Evolutionary conservation across 2,888 invertebrate genomes (phyloP), one percentile per base, ranked within the genome.

Genomic region (Tipula confusa): DNA sequence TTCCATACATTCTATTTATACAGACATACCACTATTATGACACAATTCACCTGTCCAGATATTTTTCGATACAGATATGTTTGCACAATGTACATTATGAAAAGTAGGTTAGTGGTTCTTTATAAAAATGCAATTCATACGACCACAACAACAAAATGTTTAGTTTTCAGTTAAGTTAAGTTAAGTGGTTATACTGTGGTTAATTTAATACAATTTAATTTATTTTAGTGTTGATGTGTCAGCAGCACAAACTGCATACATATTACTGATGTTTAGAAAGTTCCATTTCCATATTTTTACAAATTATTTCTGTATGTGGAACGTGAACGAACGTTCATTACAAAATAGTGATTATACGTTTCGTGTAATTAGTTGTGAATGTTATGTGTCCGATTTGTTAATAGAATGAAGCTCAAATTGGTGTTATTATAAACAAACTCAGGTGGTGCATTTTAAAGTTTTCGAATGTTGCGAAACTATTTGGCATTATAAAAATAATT

Each of bases 151-250:
- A 64, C 18, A 11, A 11, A 64, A 64, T 64, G 24, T 64, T 0
- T 64, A 64, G 64, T 64, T 24, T 64, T 64, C 64, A 64, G 9
- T 18, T 18, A 64, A 64, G 64, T 18, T 18, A 64, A 64, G 64
- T 24, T 24, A 64, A 64, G 64, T 64, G 64, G 64, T 64, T 64
- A 24, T 64, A n/a, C n/a, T 64, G 64, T 64, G 64, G 64, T 64
- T 43, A 43, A 43, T 43, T 64, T 64, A 64, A 64, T 64, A 64
- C 64, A 64, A 64, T 64, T 64, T 64, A 64, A 24, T 64, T 64
- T 43, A 5, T 11, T 43, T 43, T 15, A 24, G 24, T 64, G 64
- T 64, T 64, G 64, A 15, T 43, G 43, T 6, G 15, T 43, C 15
- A 15, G 15, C 24, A 24, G 24, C n/a, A n/a, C n/a, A n/a, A n/a